phyloP scores from a whole-genome alignment of 2,797 vertebrate species.

The Danio jaintianensis region DNA sequence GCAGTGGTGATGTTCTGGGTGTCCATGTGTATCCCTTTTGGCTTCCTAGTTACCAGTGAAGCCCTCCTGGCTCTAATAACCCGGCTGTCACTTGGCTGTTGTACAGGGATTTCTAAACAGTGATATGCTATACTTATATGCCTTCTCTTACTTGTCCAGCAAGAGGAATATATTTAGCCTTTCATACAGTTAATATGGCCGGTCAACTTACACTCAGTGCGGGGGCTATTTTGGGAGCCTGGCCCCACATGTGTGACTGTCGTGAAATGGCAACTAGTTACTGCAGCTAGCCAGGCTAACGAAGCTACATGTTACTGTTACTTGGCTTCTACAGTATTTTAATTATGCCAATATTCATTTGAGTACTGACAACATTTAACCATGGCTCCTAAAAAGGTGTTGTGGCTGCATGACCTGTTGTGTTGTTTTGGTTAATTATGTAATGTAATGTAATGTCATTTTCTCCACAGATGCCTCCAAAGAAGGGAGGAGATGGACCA shows the following conservation, averaged over 20 bases:
- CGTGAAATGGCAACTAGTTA: conserved; percentile 47
- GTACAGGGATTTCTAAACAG: conserved; percentile 18
- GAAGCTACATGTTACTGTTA: background rate
- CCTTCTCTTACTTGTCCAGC: conserved; percentile 32
- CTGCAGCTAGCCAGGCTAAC: conserved; percentile 11
- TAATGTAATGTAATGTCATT: conserved; percentile 46
- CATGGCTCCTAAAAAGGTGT: conserved; percentile 67
- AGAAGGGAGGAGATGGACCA: conserved; percentile 90
- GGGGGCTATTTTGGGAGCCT: conserved; percentile 55
- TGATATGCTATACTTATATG: conserved; percentile 1
- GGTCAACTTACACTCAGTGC: conserved; percentile 57
- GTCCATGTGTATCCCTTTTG: background rate
- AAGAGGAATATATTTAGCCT: conserved; percentile 56
- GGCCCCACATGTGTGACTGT: conserved; percentile 4
- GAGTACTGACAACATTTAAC: background rate
- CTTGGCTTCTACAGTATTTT: background rate
- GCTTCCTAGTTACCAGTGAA: background rate
- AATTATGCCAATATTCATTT: conserved; percentile 7
- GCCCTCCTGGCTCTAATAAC: background rate
- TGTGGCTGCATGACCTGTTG: background rate
- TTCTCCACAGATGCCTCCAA: conserved; percentile 91
- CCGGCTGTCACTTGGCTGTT: conserved; percentile 8
- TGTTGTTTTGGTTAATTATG: background rate
- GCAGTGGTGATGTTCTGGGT: conserved; percentile 6
- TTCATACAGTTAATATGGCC: conserved; percentile 4